Evolutionary conservation across 2,888 invertebrate genomes (phyloP).

Genomic region (Pterostichus niger): DNA sequence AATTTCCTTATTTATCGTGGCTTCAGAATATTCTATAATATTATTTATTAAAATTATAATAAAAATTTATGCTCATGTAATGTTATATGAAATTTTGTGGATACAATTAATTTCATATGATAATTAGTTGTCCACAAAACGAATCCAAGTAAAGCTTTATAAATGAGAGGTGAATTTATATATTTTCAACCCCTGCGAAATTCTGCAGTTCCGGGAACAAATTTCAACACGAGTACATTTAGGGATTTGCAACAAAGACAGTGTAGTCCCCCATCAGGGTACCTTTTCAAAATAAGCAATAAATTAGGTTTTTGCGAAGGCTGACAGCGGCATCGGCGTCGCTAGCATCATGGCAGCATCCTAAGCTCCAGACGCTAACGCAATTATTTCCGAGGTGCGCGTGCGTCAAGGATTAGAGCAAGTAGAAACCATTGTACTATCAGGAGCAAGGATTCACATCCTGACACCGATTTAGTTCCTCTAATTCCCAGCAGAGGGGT

Average conservation of each 20-base stretch:
- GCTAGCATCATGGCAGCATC: not conserved
- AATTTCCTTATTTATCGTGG: too few species aligned
- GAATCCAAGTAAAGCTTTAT: slow-evolving; percentile 26
- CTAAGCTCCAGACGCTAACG: slow-evolving; percentile 54
- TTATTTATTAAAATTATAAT: too few species aligned
- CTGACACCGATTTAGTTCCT: slow-evolving; percentile 71
- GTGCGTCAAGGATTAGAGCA: slow-evolving; percentile 69
- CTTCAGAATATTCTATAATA: too few species aligned
- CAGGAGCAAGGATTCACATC: slow-evolving; percentile 71
- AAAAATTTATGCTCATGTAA: too few species aligned
- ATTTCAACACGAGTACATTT: slow-evolving; percentile 47
- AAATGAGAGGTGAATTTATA: slow-evolving; percentile 8
- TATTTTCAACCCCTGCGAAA: slow-evolving; percentile 8
- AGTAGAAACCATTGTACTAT: slow-evolving; percentile 69
- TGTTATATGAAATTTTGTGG: too few species aligned
- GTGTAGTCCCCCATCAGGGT: slow-evolving; percentile 27
- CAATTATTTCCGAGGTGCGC: slow-evolving; percentile 61
- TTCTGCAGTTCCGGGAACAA: slow-evolving; percentile 31
- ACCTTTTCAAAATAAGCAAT: slow-evolving; percentile 56
- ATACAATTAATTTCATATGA: slow-evolving; percentile 14
- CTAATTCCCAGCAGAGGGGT: slow-evolving; percentile 72
- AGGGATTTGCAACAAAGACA: slow-evolving; percentile 27
- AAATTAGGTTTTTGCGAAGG: slow-evolving; percentile 51
- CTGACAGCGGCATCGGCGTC: slow-evolving; percentile 24
- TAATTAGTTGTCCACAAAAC: not conserved